A percentile compares a stretch with the other conserved stretches of the same genome.
Evolutionary conservation across 2,797 vertebrate species (phyloP).

Genomic region (Takifugu rubripes): DNA sequence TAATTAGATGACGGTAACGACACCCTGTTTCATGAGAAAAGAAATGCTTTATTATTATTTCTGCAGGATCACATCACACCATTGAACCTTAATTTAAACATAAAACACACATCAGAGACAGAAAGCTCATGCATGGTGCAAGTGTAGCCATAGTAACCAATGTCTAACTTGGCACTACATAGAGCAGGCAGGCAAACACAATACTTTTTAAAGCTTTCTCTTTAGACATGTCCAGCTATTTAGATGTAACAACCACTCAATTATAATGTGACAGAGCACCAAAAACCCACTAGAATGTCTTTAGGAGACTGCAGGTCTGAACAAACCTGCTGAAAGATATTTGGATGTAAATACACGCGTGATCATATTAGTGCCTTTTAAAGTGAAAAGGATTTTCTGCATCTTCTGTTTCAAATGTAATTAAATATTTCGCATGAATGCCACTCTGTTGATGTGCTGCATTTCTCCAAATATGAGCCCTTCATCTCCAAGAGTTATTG

Average conservation of each 20-base stretch:
- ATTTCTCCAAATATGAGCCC: slow-evolving; percentile 30
- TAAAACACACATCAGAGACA: too few relatives aligned
- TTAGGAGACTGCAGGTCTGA: slow-evolving; percentile 26
- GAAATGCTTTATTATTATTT: slow-evolving; percentile 1
- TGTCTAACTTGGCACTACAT: too few relatives aligned
- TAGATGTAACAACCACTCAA: slow-evolving; percentile 2
- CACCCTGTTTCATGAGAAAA: slow-evolving; percentile 15
- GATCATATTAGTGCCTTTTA: slow-evolving; percentile 19
- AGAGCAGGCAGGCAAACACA: too few relatives aligned
- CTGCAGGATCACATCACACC: too few relatives aligned
- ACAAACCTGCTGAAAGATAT: slow-evolving; percentile 23
- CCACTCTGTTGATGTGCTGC: slow-evolving; percentile 28
- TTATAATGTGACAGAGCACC: slow-evolving; percentile 2
- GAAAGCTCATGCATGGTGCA: too few relatives aligned
- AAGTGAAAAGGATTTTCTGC: slow-evolving; percentile 22
- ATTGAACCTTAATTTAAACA: too few relatives aligned
- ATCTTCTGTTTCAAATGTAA: slow-evolving; percentile 49
- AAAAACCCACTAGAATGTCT: slow-evolving; percentile 17
- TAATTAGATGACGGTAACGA: slow-evolving; percentile 30
- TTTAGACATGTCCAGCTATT: too few relatives aligned
- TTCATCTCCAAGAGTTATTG: slow-evolving; percentile 52
- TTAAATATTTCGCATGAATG: slow-evolving; percentile 47
- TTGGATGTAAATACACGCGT: slow-evolving; percentile 31
- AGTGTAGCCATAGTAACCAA: too few relatives aligned
- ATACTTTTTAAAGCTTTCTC: too few relatives aligned